These are phyloP conservation scores for Zootoca vivipara DNA, from an alignment of 2,113 vertebrate genomes.

Conservation along the genomic window DNA sequence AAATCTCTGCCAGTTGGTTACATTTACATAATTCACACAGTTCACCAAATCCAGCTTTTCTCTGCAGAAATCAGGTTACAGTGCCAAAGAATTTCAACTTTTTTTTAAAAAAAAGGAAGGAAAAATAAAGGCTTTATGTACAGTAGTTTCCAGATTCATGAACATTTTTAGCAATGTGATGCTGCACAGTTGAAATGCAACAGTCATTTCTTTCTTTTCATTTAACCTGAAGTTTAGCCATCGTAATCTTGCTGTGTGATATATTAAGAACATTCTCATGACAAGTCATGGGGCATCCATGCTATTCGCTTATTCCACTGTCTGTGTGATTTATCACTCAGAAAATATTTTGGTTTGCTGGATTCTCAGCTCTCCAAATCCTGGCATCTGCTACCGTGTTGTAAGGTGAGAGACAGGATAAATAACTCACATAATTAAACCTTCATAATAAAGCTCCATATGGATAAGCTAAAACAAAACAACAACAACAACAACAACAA, in stretches of 20 bases:
- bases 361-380: background rate
- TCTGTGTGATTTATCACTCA: constrained; percentile 1
- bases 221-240: background rate
- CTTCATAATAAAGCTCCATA: background rate
- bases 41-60: background rate
- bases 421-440: background rate
- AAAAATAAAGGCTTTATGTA: background rate
- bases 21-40: background rate
- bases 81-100: background rate
- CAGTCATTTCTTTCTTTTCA: background rate
- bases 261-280: constrained; percentile 14
- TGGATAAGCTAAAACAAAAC: background rate
- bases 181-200: background rate
- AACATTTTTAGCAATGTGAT: background rate
- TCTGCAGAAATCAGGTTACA: background rate
- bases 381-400: background rate
- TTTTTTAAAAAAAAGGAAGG: background rate
- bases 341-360: background rate
- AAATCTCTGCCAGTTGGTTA: background rate
- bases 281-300: constrained; percentile 6
- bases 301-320: background rate
- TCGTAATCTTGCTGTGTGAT: background rate
- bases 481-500: background rate
- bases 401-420: background rate
- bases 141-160: background rate